phyloP scores from a whole-genome alignment of 2,797 vertebrate species.

The Galagoides demidoff region DNA sequence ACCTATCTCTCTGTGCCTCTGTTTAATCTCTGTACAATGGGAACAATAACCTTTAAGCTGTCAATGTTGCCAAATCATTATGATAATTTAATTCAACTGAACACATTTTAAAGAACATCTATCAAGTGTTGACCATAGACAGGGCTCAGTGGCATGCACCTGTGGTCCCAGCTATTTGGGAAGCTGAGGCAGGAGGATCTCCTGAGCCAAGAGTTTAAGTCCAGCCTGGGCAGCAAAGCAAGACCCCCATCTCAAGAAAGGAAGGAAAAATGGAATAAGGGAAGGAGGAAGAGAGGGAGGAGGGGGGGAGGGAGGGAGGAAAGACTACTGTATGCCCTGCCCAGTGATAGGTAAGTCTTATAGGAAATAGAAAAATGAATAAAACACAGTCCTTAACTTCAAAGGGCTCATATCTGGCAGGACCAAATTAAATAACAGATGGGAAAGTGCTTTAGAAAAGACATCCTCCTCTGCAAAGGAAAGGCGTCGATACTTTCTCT shows the following conservation, averaged over 20 bases:
- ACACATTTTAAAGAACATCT: not conserved
- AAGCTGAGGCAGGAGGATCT: not conserved
- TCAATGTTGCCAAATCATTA: not conserved
- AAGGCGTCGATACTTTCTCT: not conserved
- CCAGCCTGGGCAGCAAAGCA: not conserved
- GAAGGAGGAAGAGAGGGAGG: too few relatives aligned
- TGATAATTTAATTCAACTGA: not conserved
- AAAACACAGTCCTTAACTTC: not conserved
- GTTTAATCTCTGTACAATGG: not conserved
- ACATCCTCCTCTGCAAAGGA: not conserved
- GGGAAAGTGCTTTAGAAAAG: not conserved
- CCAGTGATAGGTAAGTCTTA: not conserved
- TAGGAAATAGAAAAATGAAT: not conserved
- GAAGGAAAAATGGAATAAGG: not conserved
- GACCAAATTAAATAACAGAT: not conserved
- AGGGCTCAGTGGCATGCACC: not conserved
- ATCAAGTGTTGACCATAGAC: not conserved
- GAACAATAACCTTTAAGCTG: not conserved
- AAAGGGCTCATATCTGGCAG: not conserved
- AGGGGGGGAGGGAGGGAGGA: not conserved
- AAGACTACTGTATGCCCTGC: not conserved
- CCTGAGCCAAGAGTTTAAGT: not conserved
- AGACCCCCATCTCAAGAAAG: not conserved
- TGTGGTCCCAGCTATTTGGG: not conserved
- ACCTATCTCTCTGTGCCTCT: not conserved